Evolutionary conservation across 2,797 vertebrate species (phyloP), one percentile per base, ranked within the genome.

Genomic region (Spea hammondii): DNA sequence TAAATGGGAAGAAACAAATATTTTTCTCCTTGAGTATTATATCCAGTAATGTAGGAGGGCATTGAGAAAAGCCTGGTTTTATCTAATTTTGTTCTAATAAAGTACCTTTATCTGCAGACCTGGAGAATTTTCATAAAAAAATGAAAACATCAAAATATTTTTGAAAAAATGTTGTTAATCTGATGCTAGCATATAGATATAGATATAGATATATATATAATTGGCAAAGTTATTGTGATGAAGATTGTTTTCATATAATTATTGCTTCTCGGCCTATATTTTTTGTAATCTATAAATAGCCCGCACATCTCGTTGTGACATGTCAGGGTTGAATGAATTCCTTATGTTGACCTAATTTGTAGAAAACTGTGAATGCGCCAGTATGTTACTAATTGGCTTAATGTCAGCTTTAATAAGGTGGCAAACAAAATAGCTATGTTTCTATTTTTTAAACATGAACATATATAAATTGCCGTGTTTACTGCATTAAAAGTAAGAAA

Each of bases 321-420:
- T 6, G n/a, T 17, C 14, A 12, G 32, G 59, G 59, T 62, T 62
- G 59, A 62, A 17, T 62, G 59, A 62, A 17, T 17, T 62, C 59
- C 59, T 62, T 62, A 62, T 62, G 59, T 62, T 62, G 59, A 62
- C 59, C 59, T 17, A 14, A 62, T 62, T 62, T 10, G 59, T 62
- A 62, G 14, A 62, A 62, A 9, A 62, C 59, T 32, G 14, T 32
- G 14, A 62, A 62, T 62, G 55, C 32, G 32, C n/a, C 32, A 54
- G 44, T 62, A 62, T 62, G 59, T 32, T 62, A 62, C 59, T 4
- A 12, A 62, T 62, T 62, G 55, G 14, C 59, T 6, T 62, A 17
- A 62, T 59, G 55, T 59, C 59, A 62, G 32, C 32, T 32, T 32
- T 32, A 17, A 62, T 11, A 62, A 62, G 32, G 7, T 17, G 12